Evolutionary conservation across 2,888 invertebrate genomes (phyloP).

Genomic region (Tridacna crocea): DNA sequence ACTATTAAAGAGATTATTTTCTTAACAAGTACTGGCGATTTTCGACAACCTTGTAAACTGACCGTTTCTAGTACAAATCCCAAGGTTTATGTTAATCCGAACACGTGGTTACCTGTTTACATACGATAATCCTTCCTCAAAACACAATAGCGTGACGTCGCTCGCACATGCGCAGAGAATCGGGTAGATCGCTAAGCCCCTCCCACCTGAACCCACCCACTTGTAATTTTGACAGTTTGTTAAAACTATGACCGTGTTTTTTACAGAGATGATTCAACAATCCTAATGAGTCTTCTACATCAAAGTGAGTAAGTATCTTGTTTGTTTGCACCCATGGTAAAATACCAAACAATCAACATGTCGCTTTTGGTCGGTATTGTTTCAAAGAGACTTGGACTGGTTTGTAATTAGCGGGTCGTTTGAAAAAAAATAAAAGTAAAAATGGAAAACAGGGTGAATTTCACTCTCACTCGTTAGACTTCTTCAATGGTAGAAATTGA

Average conservation of each 20-base stretch:
- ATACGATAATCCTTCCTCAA: constrained; percentile 59
- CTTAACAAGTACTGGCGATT: constrained; percentile 29
- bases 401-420: too few relatives aligned
- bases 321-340: constrained; percentile 12
- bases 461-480: too few relatives aligned
- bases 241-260: constrained; percentile 9
- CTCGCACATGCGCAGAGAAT: constrained; percentile 55
- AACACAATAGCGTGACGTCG: constrained; percentile 33
- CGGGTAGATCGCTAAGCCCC: constrained; percentile 50
- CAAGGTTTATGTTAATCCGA: constrained; percentile 61
- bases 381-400: too few relatives aligned
- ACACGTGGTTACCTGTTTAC: constrained; percentile 66
- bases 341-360: neutral
- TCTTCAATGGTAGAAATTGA: too few relatives aligned
- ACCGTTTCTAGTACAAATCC: constrained; percentile 60
- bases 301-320: constrained; percentile 25
- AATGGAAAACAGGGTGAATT: too few relatives aligned
- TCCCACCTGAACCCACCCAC: constrained; percentile 36
- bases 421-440: too few relatives aligned
- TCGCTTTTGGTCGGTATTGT: neutral
- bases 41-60: constrained; percentile 35
- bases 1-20: constrained; percentile 24
- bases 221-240: constrained; percentile 12
- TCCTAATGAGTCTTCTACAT: neutral
- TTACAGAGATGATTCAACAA: constrained; percentile 15